Conservation (phyloP, 92 coral and sea anemone genomes). For the Bergia puertoricense region DNA sequence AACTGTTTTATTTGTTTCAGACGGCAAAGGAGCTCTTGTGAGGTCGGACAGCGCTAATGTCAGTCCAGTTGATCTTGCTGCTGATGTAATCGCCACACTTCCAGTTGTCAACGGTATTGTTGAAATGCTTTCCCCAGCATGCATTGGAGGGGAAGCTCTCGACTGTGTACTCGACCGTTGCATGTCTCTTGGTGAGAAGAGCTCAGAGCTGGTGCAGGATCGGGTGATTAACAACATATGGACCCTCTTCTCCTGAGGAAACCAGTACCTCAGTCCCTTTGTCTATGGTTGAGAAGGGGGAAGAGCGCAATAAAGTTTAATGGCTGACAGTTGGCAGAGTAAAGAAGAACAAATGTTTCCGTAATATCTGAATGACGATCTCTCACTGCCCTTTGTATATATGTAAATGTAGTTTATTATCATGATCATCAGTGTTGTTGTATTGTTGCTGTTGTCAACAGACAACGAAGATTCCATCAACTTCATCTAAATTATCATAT, state of each 20-base stretch:
- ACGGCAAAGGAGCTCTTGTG: neutral
- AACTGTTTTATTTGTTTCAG: neutral
- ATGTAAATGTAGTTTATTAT: too few relatives aligned
- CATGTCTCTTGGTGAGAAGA: constrained; percentile 13
- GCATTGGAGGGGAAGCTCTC: constrained; percentile 17
- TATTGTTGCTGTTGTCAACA: too few relatives aligned
- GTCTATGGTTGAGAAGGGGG: too few relatives aligned
- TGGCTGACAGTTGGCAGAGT: too few relatives aligned
- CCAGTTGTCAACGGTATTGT: constrained; percentile 9
- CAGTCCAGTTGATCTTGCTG: constrained; percentile 1
- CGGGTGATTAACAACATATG: neutral
- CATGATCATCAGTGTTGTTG: too few relatives aligned
- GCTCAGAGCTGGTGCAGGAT: constrained; percentile 13
- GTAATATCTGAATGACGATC: too few relatives aligned
- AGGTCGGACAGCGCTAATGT: neutral
- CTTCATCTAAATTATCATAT: too few relatives aligned
- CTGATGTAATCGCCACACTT: neutral
- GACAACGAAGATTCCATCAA: too few relatives aligned
- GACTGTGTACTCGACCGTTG: neutral
- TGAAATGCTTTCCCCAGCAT: neutral
- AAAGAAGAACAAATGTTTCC: too few relatives aligned
- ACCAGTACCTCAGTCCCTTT: neutral
- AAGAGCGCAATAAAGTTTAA: too few relatives aligned
- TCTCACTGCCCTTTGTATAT: too few relatives aligned
- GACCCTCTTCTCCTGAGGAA: constrained; percentile 7